A percentile compares a stretch with the other conserved stretches of the same genome.
Conservation (phyloP, 2,113 vertebrate species). For the Desmodus rotundus region DNA sequence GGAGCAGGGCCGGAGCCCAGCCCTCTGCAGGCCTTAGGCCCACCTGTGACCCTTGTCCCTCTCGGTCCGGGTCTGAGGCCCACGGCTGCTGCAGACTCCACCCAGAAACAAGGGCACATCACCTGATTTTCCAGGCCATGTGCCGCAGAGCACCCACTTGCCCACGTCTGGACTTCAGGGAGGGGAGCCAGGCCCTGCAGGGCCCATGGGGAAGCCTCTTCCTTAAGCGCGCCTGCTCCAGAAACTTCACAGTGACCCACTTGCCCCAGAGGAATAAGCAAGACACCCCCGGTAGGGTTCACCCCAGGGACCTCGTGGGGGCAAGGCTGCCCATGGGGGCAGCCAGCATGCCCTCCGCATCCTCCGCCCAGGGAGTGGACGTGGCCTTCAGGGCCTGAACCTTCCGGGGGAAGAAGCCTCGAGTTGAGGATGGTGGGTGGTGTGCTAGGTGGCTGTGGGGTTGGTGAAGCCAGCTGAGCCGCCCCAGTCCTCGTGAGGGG, state of each 20-base stretch:
- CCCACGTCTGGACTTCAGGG: no score
- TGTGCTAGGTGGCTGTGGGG: no score
- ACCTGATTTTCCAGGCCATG: fast-evolving
- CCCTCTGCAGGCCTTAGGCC: neutral
- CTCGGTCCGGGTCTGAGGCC: no score
- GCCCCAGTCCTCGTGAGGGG: neutral
- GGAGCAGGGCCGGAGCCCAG: fast-evolving
- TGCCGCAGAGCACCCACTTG: no score
- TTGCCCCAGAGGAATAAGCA: neutral
- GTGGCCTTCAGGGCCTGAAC: no score
- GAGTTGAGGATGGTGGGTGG: neutral
- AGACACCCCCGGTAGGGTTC: fast-evolving
- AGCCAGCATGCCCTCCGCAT: no score
- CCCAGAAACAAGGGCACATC: neutral
- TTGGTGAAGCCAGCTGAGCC: neutral
- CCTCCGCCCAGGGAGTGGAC: no score
- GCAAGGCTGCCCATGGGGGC: neutral
- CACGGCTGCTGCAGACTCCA: neutral
- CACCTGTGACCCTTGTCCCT: no score
- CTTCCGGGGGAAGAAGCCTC: neutral
- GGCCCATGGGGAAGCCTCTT: neutral
- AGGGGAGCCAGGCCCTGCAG: neutral
- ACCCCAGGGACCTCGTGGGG: neutral
- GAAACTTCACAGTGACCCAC: neutral
- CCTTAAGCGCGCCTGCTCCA: neutral